Evolutionary conservation across 2,797 vertebrate genomes (phyloP).

Genomic region (Hoplostethus atlanticus): DNA sequence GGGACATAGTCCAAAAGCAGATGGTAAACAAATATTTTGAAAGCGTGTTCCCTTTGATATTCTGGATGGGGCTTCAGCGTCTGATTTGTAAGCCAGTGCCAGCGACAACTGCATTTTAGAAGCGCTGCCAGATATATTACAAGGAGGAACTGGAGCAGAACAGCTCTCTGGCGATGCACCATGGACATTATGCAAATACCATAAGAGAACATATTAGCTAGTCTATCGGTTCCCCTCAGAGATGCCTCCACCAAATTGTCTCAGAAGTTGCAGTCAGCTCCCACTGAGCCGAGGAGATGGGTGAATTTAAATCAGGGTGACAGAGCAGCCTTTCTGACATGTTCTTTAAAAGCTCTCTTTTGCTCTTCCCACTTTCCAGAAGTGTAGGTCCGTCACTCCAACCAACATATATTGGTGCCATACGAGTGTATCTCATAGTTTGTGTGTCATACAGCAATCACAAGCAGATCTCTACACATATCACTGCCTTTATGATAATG

Average conservation of each 20-base stretch:
- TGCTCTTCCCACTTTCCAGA: slow-evolving; percentile 46
- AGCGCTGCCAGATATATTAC: slow-evolving; percentile 86
- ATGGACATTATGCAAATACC: slow-evolving; percentile 86
- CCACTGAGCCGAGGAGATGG: slow-evolving; percentile 76
- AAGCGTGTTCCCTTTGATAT: slow-evolving; percentile 75
- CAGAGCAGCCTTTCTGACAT: slow-evolving; percentile 65
- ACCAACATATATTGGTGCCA: slow-evolving; percentile 40
- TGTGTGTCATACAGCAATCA: slow-evolving; percentile 34
- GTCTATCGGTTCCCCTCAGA: slow-evolving; percentile 82
- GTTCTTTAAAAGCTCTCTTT: slow-evolving; percentile 37
- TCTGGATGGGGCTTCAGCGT: slow-evolving; percentile 71
- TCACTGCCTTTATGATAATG: slow-evolving; percentile 59
- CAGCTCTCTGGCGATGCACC: slow-evolving; percentile 82
- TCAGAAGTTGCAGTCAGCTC: slow-evolving; percentile 81
- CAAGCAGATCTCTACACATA: slow-evolving; percentile 51
- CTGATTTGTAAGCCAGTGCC: slow-evolving; percentile 80
- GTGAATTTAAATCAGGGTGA: slow-evolving; percentile 79
- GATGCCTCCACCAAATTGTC: slow-evolving; percentile 81
- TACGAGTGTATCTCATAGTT: slow-evolving; percentile 39
- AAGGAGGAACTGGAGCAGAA: slow-evolving; percentile 85
- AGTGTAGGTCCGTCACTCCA: slow-evolving; percentile 29
- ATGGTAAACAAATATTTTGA: slow-evolving; percentile 80
- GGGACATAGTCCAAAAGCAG: slow-evolving; percentile 71
- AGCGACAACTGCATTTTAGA: slow-evolving; percentile 83
- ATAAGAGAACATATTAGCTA: slow-evolving; percentile 84